Evolutionary conservation across 2,113 vertebrate genomes (phyloP).

Genomic region (Pachypanchax playfairii): DNA sequence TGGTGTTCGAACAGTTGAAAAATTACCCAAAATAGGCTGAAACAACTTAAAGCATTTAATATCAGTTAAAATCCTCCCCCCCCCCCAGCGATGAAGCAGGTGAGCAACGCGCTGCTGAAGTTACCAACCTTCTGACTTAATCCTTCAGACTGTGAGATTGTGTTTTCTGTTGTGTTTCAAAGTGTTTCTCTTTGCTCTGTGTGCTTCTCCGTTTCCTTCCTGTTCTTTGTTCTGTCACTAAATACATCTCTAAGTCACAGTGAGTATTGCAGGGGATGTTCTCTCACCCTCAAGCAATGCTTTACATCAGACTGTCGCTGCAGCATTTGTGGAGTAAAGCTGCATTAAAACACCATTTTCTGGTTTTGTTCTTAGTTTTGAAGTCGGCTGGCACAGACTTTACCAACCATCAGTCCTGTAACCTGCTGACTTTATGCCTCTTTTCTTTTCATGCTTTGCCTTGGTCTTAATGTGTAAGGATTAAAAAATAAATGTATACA

Average conservation of each 20-base stretch:
- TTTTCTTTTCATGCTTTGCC: conserved; percentile 13
- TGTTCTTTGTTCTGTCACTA: conserved; percentile 69
- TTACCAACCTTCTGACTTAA: conserved; percentile 22
- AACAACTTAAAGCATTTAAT: not conserved
- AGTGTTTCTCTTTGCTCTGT: conserved; percentile 55
- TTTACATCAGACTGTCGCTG: conserved; percentile 54
- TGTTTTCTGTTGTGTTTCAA: conserved; percentile 50
- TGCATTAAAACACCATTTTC: conserved; percentile 28
- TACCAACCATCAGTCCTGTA: conserved; percentile 2
- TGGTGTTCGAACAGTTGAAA: no score
- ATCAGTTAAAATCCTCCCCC: not conserved
- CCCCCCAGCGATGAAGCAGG: not conserved
- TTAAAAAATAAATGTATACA: conserved; percentile 16
- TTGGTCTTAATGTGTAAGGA: conserved; percentile 26
- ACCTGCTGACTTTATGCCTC: not conserved
- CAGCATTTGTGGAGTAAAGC: conserved; percentile 42
- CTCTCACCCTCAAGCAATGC: conserved; percentile 55
- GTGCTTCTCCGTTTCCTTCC: conserved; percentile 70
- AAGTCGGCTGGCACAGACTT: not conserved
- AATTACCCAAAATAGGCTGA: no score
- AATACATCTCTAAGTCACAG: conserved; percentile 59
- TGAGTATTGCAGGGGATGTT: conserved; percentile 61
- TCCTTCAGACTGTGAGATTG: conserved; percentile 17
- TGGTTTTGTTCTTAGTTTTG: conserved; percentile 15
- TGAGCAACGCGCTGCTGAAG: conserved; percentile 29